phyloP scores from a whole-genome alignment of 2,113 vertebrate genomes.

The Cololabis saira region DNA sequence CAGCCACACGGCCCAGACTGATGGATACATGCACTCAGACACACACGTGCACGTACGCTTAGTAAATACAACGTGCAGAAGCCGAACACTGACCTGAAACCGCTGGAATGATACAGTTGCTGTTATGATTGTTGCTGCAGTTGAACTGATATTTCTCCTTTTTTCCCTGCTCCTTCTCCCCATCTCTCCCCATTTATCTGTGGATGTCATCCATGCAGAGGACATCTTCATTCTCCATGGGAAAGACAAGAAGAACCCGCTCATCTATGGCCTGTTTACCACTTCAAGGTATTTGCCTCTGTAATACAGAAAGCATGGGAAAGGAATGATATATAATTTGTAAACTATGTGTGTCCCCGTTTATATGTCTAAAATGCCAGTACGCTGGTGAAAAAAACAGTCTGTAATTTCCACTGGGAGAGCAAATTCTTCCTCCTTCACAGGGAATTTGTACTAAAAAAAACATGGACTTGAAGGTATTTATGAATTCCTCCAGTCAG shows the following conservation, averaged over 20 bases:
- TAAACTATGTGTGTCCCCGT: conserved; percentile 1
- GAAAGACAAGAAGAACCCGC: conserved; percentile 84
- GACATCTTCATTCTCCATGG: conserved; percentile 83
- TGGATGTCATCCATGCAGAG: conserved; percentile 68
- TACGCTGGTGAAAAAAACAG: conserved; percentile 7
- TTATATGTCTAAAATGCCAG: conserved; percentile 6
- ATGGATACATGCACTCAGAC: conserved; percentile 36
- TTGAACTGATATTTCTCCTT: conserved; percentile 2
- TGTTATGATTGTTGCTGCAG: not conserved
- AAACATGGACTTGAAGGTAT: not conserved
- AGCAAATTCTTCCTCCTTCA: not conserved
- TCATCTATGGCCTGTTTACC: conserved; percentile 85
- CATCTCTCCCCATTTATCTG: conserved; percentile 15
- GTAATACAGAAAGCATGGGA: conserved; percentile 8
- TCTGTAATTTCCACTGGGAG: conserved; percentile 1
- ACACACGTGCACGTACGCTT: conserved; percentile 5
- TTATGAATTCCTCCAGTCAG: conserved; percentile 9
- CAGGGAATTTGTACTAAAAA: not conserved
- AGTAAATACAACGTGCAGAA: conserved; percentile 27
- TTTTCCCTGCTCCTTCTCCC: conserved; percentile 13
- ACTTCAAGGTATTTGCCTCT: conserved; percentile 78
- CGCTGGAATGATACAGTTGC: not conserved
- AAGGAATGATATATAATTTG: conserved; percentile 16
- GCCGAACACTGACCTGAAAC: not conserved
- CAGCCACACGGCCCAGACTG: conserved; percentile 57